Conservation (phyloP, 1,140 invertebrate genomes). For the Tetraneura akinire region DNA sequence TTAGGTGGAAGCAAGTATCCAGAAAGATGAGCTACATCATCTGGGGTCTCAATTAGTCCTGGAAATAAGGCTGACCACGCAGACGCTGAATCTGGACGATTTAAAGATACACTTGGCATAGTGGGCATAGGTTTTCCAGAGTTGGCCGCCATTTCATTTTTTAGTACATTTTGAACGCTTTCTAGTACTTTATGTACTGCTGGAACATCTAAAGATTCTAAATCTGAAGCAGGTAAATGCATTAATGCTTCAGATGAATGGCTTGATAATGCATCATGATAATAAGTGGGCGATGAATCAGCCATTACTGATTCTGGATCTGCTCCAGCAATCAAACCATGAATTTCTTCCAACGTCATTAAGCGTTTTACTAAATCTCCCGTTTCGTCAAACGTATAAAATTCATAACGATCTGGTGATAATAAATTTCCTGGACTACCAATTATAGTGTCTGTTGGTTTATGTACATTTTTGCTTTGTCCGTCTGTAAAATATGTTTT, state of each 20-base stretch:
- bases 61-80: constrained; percentile 46
- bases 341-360: constrained; percentile 81
- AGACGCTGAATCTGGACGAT: constrained; percentile 13
- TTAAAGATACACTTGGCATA: constrained; percentile 1
- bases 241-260: constrained; percentile 49
- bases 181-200: constrained; percentile 77
- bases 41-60: constrained; percentile 40
- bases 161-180: constrained; percentile 79
- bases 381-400: constrained; percentile 79
- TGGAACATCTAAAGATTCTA: constrained; percentile 60
- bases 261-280: constrained; percentile 58
- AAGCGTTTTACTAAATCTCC: constrained; percentile 77
- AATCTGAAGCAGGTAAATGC: constrained; percentile 54
- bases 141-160: constrained; percentile 70
- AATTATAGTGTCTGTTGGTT: constrained; percentile 54
- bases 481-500: constrained; percentile 64
- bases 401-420: constrained; percentile 77
- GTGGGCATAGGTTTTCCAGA: constrained; percentile 41
- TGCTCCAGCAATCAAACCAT: constrained; percentile 77
- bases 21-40: constrained; percentile 39
- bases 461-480: constrained; percentile 57
- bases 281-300: constrained; percentile 56
- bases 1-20: constrained; percentile 37
- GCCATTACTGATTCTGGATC: constrained; percentile 63
- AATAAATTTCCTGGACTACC: constrained; percentile 76